Evolutionary conservation across 1,140 invertebrate genomes (phyloP).

Genomic region (Cotesia typhae): DNA sequence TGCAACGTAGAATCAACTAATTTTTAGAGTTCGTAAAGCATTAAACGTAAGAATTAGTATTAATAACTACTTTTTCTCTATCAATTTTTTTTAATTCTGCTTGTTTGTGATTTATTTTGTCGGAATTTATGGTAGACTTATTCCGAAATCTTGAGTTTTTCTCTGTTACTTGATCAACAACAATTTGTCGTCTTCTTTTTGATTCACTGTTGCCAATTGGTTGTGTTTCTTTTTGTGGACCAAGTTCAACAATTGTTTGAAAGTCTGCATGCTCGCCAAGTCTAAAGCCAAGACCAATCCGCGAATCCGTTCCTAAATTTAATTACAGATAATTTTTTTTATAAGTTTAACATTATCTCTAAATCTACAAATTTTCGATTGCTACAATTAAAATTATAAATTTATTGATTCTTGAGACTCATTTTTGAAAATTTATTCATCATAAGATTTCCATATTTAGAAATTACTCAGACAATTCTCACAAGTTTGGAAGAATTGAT

Average conservation of each 20-base stretch:
- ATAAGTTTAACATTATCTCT: neutral
- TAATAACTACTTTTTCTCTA: too few species aligned
- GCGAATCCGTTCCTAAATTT: constrained; percentile 77
- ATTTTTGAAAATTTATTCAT: too few species aligned
- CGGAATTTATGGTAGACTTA: constrained; percentile 48
- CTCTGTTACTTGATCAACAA: constrained; percentile 53
- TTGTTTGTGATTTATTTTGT: constrained; percentile 51
- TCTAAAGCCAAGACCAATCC: constrained; percentile 80
- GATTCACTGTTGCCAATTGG: constrained; percentile 65
- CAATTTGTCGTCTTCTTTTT: constrained; percentile 55
- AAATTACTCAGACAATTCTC: too few species aligned
- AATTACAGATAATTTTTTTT: neutral
- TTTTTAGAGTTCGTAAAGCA: too few species aligned
- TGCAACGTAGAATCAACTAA: too few species aligned
- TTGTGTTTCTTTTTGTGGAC: constrained; percentile 77
- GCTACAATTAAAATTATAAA: too few species aligned
- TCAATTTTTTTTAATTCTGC: neutral
- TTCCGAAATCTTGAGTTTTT: constrained; percentile 57
- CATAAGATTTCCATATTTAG: too few species aligned
- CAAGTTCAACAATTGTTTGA: constrained; percentile 79
- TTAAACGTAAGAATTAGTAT: too few species aligned
- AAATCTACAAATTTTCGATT: neutral
- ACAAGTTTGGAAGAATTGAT: too few species aligned
- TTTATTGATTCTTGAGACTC: too few species aligned
- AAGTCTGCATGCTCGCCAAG: constrained; percentile 83